Conservation (phyloP, 2,797 vertebrate genomes). For the Leptodactylus fallax region DNA sequence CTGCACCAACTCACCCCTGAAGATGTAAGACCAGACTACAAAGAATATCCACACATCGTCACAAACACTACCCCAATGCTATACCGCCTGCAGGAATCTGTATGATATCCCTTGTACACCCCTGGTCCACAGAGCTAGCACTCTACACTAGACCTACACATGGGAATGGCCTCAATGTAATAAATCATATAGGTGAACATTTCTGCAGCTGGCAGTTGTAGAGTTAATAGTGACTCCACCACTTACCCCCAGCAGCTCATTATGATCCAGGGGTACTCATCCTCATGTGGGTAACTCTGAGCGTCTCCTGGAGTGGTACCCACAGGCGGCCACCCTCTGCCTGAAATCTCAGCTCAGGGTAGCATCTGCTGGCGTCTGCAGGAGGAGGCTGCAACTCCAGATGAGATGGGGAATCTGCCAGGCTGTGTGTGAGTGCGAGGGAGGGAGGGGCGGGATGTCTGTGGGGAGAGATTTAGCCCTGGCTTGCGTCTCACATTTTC, state of each 20-base stretch:
- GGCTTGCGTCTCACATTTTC: slow-evolving; percentile 28
- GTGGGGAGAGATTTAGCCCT: slow-evolving; percentile 45
- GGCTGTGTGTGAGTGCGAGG: slow-evolving; percentile 8
- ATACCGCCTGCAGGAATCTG: not conserved
- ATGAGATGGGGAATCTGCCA: slow-evolving; percentile 46
- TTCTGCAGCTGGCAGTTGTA: not conserved
- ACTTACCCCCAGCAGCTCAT: slow-evolving; percentile 64
- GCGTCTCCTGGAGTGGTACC: slow-evolving; percentile 36
- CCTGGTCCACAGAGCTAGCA: slow-evolving; percentile 14
- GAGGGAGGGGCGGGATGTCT: slow-evolving; percentile 58
- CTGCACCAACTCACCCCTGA: not conserved
- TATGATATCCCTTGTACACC: not conserved
- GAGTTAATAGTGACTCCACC: not conserved
- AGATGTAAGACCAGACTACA: not conserved
- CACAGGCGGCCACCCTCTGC: not conserved
- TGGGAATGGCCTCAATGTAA: not conserved
- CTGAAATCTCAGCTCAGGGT: not conserved
- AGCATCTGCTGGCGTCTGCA: slow-evolving; percentile 57
- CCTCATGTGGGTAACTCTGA: slow-evolving; percentile 8
- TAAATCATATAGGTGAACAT: not conserved
- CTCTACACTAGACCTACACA: not conserved
- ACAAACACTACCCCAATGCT: not conserved
- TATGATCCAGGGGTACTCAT: slow-evolving; percentile 42
- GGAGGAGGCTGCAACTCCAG: slow-evolving; percentile 40
- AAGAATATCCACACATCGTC: not conserved